Evolutionary conservation across 1,140 invertebrate species (phyloP).

Genomic region (fruit fly (Drosophila melanogaster)): Release_6_plus_ISO1_MT NT_033779.5:16759501-16760000

Average conservation of each 20-base stretch:
- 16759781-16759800: too few species aligned
- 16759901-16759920: constrained; percentile 87
- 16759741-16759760: constrained; percentile 56
- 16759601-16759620: constrained; percentile 54
- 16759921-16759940: constrained; percentile 87
- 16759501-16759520: constrained; percentile 86
- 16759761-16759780: too few species aligned
- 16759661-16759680: constrained; percentile 86
- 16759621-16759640: constrained; percentile 67
- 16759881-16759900: constrained; percentile 86
- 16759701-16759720: constrained; percentile 86
- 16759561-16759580: not conserved
- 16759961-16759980: constrained; percentile 87
- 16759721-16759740: constrained; percentile 85
- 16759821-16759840: not conserved
- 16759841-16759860: not conserved
- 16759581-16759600: too few species aligned
- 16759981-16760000: constrained; percentile 86
- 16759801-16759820: too few species aligned
- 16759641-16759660: constrained; percentile 84
- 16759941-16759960: constrained; percentile 87
- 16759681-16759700: constrained; percentile 85
- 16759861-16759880: constrained; percentile 82
- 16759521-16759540: constrained; percentile 83
- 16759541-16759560: constrained; percentile 50